These are phyloP conservation scores for Tachysurus fulvidraco DNA, from an alignment of 2,113 vertebrate species.

Conservation along the genomic window DNA sequence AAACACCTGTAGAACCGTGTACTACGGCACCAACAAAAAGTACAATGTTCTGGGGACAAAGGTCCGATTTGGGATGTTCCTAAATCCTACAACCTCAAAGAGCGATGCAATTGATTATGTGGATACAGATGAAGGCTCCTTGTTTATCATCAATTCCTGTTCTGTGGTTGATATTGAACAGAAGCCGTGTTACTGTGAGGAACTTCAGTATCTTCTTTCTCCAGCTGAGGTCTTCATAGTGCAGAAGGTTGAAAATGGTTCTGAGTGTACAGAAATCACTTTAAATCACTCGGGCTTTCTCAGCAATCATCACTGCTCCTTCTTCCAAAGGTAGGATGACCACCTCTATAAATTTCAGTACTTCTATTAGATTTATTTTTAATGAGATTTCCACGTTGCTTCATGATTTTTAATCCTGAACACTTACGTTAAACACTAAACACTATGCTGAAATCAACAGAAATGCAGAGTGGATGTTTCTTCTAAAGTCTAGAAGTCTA, in stretches of 20 bases:
- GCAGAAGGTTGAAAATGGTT: accelerated
- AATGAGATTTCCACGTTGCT: background rate
- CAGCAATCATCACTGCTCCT: conserved; percentile 55
- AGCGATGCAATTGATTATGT: accelerated
- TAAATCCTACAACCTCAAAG: accelerated
- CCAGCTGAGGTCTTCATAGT: conserved; percentile 69
- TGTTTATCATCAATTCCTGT: conserved; percentile 67
- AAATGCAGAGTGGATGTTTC: background rate
- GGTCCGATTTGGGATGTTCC: conserved; percentile 64
- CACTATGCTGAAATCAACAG: background rate
- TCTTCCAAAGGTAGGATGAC: conserved; percentile 61
- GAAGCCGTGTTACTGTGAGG: background rate
- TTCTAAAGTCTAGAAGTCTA: background rate
- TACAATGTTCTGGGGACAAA: background rate
- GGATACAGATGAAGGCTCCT: accelerated
- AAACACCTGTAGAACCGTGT: conserved; percentile 45
- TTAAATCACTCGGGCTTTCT: conserved; percentile 36
- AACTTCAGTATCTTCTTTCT: conserved; percentile 55
- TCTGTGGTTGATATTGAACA: conserved; percentile 50
- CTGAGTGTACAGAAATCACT: background rate
- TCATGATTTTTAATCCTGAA: background rate
- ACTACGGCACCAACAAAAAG: accelerated
- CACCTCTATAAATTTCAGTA: background rate
- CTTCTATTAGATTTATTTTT: background rate
- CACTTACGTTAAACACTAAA: background rate